A percentile compares a stretch with the other conserved stretches of the same genome.
phyloP scores from a whole-genome alignment of 2,113 vertebrate species.

The Empidonax traillii region DNA sequence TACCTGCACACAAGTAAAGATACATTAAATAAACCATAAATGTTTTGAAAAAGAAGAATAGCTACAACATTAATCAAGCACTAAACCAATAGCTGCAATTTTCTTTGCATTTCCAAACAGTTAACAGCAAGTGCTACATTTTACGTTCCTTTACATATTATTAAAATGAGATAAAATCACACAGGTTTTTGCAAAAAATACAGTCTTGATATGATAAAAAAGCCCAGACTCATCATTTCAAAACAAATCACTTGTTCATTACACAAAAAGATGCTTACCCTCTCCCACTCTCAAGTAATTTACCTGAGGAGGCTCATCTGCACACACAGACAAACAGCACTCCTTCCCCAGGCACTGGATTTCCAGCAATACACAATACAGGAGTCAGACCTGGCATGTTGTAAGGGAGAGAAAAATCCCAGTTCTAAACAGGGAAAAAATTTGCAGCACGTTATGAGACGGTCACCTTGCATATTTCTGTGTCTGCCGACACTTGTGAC shows the following conservation, averaged over 20 bases:
- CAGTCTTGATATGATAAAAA: neutral
- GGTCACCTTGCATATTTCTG: neutral
- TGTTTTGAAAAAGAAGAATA: neutral
- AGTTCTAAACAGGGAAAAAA: neutral
- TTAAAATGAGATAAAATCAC: neutral
- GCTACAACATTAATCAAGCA: neutral
- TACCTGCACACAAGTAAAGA: neutral
- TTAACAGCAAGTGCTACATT: neutral
- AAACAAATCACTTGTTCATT: neutral
- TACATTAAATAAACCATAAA: neutral
- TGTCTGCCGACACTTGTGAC: neutral
- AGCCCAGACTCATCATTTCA: neutral
- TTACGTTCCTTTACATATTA: neutral
- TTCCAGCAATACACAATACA: accelerated
- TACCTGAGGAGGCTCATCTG: neutral
- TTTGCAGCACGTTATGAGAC: neutral
- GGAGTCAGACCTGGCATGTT: neutral
- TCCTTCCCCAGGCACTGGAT: too few relatives aligned
- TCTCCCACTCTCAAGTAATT: neutral
- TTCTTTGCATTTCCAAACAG: neutral
- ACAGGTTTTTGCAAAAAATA: neutral
- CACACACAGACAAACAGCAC: neutral
- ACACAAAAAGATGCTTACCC: neutral
- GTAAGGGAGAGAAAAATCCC: neutral
- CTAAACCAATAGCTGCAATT: neutral